Evolutionary conservation across 2,888 invertebrate genomes (phyloP).

Genomic region (Lycia hirtaria): DNA sequence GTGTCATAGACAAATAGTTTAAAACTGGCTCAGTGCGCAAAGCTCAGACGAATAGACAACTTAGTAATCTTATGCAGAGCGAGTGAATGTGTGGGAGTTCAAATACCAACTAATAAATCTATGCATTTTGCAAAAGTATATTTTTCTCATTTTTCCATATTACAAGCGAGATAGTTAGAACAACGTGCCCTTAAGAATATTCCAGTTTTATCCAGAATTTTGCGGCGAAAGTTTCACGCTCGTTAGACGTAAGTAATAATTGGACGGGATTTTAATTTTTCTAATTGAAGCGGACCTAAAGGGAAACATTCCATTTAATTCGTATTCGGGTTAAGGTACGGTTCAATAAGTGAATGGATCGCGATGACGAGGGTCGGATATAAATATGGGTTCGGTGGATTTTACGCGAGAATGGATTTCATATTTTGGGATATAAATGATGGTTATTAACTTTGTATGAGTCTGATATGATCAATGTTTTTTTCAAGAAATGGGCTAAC

Average conservation of each 20-base stretch:
- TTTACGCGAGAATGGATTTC: constrained; percentile 1
- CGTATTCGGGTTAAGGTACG: constrained; percentile 4
- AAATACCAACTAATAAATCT: no score
- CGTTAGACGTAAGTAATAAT: constrained; percentile 2
- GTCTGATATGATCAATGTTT: no score
- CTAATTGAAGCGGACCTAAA: constrained; percentile 8
- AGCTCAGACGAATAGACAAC: no score
- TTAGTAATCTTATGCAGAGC: no score
- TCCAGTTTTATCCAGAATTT: neutral
- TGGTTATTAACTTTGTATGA: neutral
- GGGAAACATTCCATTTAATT: constrained; percentile 16
- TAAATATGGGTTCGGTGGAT: neutral
- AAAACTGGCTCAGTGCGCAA: no score
- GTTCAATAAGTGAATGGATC: neutral
- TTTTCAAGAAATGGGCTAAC: neutral
- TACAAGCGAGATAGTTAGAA: no score
- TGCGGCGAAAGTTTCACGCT: constrained; percentile 7
- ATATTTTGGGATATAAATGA: constrained; percentile 1
- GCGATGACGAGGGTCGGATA: constrained; percentile 9
- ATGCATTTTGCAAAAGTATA: no score
- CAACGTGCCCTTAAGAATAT: neutral
- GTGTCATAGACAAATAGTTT: no score
- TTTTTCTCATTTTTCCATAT: neutral
- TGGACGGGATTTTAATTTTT: constrained; percentile 6
- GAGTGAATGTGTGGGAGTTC: no score